phyloP scores from a whole-genome alignment of 1,140 invertebrate species.

The Zaprionus nigranus region DNA sequence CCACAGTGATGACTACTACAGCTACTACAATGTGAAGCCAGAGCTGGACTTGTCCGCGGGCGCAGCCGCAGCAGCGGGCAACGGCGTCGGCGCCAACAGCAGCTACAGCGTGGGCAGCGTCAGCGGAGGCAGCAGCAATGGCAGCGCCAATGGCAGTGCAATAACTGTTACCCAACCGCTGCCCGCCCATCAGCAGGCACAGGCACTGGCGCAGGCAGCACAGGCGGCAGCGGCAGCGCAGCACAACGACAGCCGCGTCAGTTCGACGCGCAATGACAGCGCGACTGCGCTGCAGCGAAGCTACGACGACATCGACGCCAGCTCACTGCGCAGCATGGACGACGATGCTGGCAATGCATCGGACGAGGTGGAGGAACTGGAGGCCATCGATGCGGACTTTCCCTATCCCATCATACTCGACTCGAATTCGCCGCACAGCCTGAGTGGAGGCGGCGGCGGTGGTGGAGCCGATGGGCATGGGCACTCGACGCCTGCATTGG shows the following conservation, averaged over 20 bases:
- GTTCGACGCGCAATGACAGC: conserved; percentile 73
- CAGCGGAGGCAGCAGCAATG: conserved; percentile 9
- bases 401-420: conserved; percentile 80
- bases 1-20: conserved; percentile 68
- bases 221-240: conserved; percentile 18
- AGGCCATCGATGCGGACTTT: conserved; percentile 81
- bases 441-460: conserved; percentile 5
- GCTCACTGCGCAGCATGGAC: conserved; percentile 67
- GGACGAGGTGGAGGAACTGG: conserved; percentile 78
- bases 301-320: conserved; percentile 76
- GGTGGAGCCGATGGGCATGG: conserved; percentile 11
- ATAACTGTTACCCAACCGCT: conserved; percentile 37
- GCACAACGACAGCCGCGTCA: conserved; percentile 78
- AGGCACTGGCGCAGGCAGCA: conserved; percentile 26
- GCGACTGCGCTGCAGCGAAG: conserved; percentile 47
- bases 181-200: conserved; percentile 69
- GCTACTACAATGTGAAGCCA: conserved; percentile 72
- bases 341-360: conserved; percentile 66
- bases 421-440: conserved; percentile 69
- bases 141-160: neutral
- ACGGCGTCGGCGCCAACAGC: conserved; percentile 24
- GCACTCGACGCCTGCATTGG: conserved; percentile 27
- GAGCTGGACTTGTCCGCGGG: conserved; percentile 74
- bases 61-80: conserved; percentile 16
- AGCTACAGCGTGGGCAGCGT: conserved; percentile 8